phyloP scores from a whole-genome alignment of 2,888 invertebrate genomes.

The Zhengitettix transpicula region DNA sequence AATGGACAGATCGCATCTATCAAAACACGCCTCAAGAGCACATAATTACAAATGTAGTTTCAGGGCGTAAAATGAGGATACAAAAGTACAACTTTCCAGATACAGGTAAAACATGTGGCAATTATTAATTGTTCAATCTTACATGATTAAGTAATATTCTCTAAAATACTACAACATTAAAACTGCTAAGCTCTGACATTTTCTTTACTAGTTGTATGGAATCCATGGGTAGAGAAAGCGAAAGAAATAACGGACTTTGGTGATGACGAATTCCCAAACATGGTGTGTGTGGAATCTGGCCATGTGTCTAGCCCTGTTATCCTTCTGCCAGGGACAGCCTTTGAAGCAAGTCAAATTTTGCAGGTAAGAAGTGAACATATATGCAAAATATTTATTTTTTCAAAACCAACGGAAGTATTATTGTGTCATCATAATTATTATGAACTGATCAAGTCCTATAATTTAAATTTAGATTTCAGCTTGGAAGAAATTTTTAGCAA shows the following conservation, averaged over 20 bases:
- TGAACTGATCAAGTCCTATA: too few relatives aligned
- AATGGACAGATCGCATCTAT: constrained; percentile 88
- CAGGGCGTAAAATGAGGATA: constrained; percentile 79
- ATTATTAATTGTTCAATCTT: too few relatives aligned
- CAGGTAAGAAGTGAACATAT: constrained; percentile 39
- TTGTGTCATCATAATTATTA: too few relatives aligned
- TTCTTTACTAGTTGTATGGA: constrained; percentile 62
- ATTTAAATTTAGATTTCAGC: too few relatives aligned
- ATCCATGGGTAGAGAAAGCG: constrained; percentile 89
- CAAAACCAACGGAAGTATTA: too few relatives aligned
- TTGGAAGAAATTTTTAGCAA: too few relatives aligned
- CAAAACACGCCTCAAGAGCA: constrained; percentile 86
- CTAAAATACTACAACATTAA: too few relatives aligned
- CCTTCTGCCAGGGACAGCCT: constrained; percentile 76
- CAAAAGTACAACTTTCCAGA: constrained; percentile 92
- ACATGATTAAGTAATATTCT: too few relatives aligned
- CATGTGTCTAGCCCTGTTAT: constrained; percentile 77
- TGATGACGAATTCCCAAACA: constrained; percentile 91
- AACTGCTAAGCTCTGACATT: too few relatives aligned
- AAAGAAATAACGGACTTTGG: constrained; percentile 87
- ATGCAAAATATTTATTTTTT: constrained; percentile 15
- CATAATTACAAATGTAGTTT: constrained; percentile 82
- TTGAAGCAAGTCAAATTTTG: constrained; percentile 79
- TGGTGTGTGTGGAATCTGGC: constrained; percentile 92
- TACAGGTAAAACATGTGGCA: constrained; percentile 39